phyloP scores from a whole-genome alignment of 2,888 invertebrate species.

The Eupithecia insigniata region DNA sequence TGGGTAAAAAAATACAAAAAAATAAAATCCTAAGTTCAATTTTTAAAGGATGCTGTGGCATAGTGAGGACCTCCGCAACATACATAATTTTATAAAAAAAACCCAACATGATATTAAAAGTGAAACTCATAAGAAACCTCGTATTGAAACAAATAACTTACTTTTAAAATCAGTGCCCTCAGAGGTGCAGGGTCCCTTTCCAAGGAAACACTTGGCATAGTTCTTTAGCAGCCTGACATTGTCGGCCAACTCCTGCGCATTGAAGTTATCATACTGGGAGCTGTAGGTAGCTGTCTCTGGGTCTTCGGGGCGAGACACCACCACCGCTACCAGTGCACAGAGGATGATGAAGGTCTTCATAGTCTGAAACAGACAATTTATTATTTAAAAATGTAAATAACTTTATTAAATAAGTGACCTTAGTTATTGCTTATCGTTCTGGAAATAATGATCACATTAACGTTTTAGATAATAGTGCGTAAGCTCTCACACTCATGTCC shows the following conservation, averaged over 20 bases:
- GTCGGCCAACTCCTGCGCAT: constrained; percentile 85
- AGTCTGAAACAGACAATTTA: constrained; percentile 25
- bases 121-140: background rate
- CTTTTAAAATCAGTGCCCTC: constrained; percentile 89
- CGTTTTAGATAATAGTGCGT: too few relatives aligned
- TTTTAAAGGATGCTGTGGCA: too few relatives aligned
- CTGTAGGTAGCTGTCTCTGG: constrained; percentile 75
- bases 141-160: constrained; percentile 65
- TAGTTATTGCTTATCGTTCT: background rate
- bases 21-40: too few relatives aligned
- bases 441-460: background rate
- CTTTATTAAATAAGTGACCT: background rate
- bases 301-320: constrained; percentile 67
- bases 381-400: background rate
- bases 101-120: too few relatives aligned
- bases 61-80: too few relatives aligned
- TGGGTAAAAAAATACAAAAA: too few relatives aligned
- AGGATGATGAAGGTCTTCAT: constrained; percentile 60
- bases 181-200: constrained; percentile 86
- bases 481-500: too few relatives aligned
- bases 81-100: too few relatives aligned
- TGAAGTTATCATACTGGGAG: constrained; percentile 87
- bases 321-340: constrained; percentile 57
- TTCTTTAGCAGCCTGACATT: constrained; percentile 87
- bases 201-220: constrained; percentile 88